phyloP scores from a whole-genome alignment of 1,140 invertebrate species.

The Pseudachorutes palmiensis region DNA sequence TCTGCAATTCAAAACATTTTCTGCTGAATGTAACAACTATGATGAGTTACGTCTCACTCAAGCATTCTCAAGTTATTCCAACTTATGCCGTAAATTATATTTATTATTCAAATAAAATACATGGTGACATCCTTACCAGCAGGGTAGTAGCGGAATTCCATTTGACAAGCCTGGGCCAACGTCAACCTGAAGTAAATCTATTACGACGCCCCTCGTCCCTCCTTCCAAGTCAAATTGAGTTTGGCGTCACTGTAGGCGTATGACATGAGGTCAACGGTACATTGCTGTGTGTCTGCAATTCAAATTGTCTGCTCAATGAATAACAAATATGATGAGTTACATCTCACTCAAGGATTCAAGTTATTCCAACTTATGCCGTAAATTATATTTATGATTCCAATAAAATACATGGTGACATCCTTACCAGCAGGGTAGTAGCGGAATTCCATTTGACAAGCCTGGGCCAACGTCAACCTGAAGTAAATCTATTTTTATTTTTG shows the following conservation, averaged over 20 bases:
- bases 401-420: neutral
- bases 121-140: neutral
- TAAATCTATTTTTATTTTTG: constrained; percentile 13
- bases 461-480: constrained; percentile 8
- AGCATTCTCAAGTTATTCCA: too few relatives aligned
- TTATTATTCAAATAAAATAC: neutral
- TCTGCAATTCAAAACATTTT: neutral
- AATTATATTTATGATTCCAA: neutral
- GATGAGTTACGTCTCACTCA: too few relatives aligned
- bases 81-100: too few relatives aligned
- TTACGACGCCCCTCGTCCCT: constrained; percentile 27
- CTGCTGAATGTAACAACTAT: too few relatives aligned
- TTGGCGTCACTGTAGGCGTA: constrained; percentile 35
- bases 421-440: constrained; percentile 3
- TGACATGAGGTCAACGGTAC: constrained; percentile 8
- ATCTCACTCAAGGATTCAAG: too few relatives aligned
- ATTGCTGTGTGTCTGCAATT: neutral
- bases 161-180: neutral
- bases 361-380: too few relatives aligned
- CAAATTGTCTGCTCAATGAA: too few relatives aligned
- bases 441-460: constrained; percentile 3
- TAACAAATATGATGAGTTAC: too few relatives aligned
- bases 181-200: constrained; percentile 14
- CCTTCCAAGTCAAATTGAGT: constrained; percentile 31
- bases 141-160: constrained; percentile 3